Evolutionary conservation across 2,113 vertebrate genomes (phyloP), one percentile per base, ranked within the genome.

Genomic region (Quiscalus mexicanus): DNA sequence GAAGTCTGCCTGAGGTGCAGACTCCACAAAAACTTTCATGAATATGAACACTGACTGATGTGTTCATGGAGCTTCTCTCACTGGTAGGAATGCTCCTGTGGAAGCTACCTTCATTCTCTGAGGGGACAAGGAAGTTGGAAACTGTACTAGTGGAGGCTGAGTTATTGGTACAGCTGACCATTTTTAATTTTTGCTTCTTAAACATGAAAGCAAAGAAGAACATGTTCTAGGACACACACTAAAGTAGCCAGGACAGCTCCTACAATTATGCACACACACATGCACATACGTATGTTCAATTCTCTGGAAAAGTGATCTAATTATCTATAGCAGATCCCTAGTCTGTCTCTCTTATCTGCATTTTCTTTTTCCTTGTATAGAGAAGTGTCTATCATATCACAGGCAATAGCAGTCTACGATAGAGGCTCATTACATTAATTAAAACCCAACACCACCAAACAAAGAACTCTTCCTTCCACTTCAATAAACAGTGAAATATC

Each of bases 161-260:
- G 44, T 22, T 60, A 69, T n/a, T 84, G 41, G 27, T 41, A 25
- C 31, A 80, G 37, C 2, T 10, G 27, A 49, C 0, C 0, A 47
- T 41, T 83, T 91, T 53, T 50, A 77, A 31, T 41, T 60, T 83
- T 73, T 80, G 1, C 30, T 82, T 37, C 68, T 69, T 55, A 58
- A 85, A 44, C 7, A 39, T 3, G 2, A 53, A 76, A 69, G 2
- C 24, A 77, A 53, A 67, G 25, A 71, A 60, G 8, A 59, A 39
- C 2, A 2, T 28, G 11, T 70, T 86, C 27, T 84, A 63, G 41
- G 22, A 79, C 16, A 42, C 25, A 41, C 0, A 0, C 8, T 74
- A 47, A 84, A 88, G 23, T 21, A 78, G 6, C 11, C 28, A 62
- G 0, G 0, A 50, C 7, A 31, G 42, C 9, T 60, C 22, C 27